These are phyloP conservation scores for Fragum fragum DNA, from an alignment of 2,888 invertebrate species.

Conservation along the genomic window DNA sequence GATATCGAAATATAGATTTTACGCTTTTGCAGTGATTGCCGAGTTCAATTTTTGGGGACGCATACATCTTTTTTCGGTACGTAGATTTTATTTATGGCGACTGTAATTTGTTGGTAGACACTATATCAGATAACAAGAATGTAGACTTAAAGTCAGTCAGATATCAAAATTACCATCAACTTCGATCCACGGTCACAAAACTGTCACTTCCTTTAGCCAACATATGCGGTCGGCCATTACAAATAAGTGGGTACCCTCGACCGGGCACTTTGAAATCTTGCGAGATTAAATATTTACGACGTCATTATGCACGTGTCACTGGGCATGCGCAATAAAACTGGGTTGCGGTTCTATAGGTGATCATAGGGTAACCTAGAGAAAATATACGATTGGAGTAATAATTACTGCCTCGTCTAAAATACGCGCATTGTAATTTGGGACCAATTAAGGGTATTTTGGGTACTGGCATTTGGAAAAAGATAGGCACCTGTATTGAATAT, in stretches of 20 bases:
- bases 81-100: neutral
- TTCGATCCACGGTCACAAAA: slow-evolving; percentile 4
- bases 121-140: neutral
- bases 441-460: slow-evolving; percentile 38
- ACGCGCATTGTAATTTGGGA: slow-evolving; percentile 36
- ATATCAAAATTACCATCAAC: neutral
- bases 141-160: neutral
- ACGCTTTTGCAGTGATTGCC: no score
- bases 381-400: slow-evolving; percentile 24
- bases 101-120: neutral
- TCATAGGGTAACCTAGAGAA: slow-evolving; percentile 33
- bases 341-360: slow-evolving; percentile 35
- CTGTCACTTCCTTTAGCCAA: slow-evolving; percentile 22
- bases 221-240: slow-evolving; percentile 26
- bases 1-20: no score
- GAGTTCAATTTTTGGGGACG: no score
- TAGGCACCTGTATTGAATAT: slow-evolving; percentile 16
- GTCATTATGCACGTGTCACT: slow-evolving; percentile 53
- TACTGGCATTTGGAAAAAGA: slow-evolving; percentile 17
- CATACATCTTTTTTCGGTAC: no score
- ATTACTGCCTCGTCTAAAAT: slow-evolving; percentile 11
- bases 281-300: slow-evolving; percentile 61
- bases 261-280: slow-evolving; percentile 32
- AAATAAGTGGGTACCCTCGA: slow-evolving; percentile 28
- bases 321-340: slow-evolving; percentile 39